A percentile compares a stretch with the other conserved stretches of the same genome.
phyloP scores from a whole-genome alignment of 2,888 invertebrate species.

The Ariolimax columbianus region DNA sequence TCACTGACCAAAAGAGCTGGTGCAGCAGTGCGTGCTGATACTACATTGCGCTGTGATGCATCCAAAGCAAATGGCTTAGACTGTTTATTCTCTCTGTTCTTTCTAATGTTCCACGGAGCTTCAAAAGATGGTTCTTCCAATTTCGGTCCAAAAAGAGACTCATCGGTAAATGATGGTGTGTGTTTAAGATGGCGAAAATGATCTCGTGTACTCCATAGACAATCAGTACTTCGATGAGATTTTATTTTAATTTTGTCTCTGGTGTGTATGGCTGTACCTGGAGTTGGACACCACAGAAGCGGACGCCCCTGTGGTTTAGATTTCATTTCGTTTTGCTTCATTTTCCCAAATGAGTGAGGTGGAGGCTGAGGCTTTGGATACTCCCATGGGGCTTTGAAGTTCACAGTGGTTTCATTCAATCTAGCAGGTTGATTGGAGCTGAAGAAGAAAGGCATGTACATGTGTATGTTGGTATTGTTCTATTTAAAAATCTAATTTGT shows the following conservation, averaged over 20 bases:
- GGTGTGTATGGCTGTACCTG: conserved; percentile 25
- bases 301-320: conserved; percentile 56
- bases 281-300: conserved; percentile 64
- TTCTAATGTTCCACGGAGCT: conserved; percentile 72
- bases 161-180: conserved; percentile 71
- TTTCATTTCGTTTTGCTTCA: conserved; percentile 32
- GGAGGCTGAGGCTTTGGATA: conserved; percentile 46
- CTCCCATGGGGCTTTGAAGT: conserved; percentile 53
- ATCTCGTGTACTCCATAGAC: conserved; percentile 48
- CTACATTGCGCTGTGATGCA: conserved; percentile 46
- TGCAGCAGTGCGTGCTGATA: conserved; percentile 45
- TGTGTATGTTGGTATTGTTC: too few relatives aligned
- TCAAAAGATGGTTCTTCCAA: conserved; percentile 69
- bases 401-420: conserved; percentile 46
- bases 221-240: conserved; percentile 8
- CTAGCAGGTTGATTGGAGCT: conserved; percentile 55
- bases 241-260: conserved; percentile 19
- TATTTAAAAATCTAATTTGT: too few relatives aligned
- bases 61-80: conserved; percentile 50
- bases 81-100: conserved; percentile 52
- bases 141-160: conserved; percentile 68
- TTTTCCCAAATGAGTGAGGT: conserved; percentile 29
- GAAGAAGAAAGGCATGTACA: background rate
- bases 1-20: background rate
- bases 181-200: conserved; percentile 65